Base-by-base conservation (phyloP, 2,888 invertebrate genomes). In the Exocentrus adspersus region DNA sequence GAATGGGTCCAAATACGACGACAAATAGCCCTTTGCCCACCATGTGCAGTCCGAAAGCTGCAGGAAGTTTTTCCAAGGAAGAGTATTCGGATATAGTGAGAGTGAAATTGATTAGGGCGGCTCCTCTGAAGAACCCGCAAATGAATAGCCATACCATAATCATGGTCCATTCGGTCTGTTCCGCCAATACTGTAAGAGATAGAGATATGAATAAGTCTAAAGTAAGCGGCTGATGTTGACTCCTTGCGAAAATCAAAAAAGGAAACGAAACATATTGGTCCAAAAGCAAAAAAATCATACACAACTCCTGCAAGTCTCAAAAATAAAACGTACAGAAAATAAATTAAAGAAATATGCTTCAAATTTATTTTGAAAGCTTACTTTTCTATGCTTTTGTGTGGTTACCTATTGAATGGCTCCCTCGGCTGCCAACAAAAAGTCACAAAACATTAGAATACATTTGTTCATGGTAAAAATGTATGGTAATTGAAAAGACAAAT, bases 121-220 rank as follows among this genome's bases (percentile, higher is more conserved):
- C 89, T 62, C 93, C 92, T 61, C 92, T 86, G 80, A 92, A 88
- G 84, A 93, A 92, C 12, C 93, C 93, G 78, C 90, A 90, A 59
- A 92, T 87, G 0, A 91, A 88, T 64, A 92, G 82, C 88, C 90
- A 89, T 3, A 89, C 73, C 86, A 91, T 87, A 7, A 93, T 83
- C 37, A 86, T 86, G 5, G 86, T 86, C 86, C 90, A 91, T 41
- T 90, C 89, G 0, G 87, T 87, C 82, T 91, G 92, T 76, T 90
- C 87, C 0, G 92, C 92, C 80, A 92, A 82, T 48, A 90, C 92
- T 92, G 84, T 2, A 84, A 84, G 51, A 70, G 66, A 72, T 62
- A 71, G 69, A 73, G 60, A 73, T 12, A 64, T 66, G 45, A 67
- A 54, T 72, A 45, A 20, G 56, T 62, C 53, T 61, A 43, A 62